Evolutionary conservation across 2,113 vertebrate genomes (phyloP), one percentile per base, ranked within the genome.

Genomic region (Ceyx margarethae): DNA sequence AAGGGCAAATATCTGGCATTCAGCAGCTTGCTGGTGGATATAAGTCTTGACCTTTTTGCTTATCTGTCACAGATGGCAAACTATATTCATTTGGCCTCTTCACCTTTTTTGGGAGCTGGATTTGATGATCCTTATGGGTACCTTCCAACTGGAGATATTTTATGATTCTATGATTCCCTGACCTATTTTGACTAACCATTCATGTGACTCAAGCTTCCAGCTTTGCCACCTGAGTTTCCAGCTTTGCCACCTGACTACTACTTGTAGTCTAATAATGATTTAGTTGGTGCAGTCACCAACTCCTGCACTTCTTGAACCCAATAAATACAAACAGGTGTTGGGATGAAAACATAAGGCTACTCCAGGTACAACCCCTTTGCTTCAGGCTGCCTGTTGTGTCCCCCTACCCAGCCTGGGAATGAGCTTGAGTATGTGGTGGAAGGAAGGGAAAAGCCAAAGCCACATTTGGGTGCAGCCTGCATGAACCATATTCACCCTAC

Each of bases 61-160:
- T 7, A 11, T 87, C 19, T 37, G 22, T 37, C 43, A 60, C 48
- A 68, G 53, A 67, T 64, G 10, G 26, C 18, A 45, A 74, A 45
- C 7, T 48, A 15, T 11, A 50, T 4, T 9, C 0, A 25, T 64
- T 75, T 74, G 29, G 67, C 14, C 19, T 87, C 31, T 78, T 54
- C 51, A 17, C 4, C 7, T 5, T 57, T 57, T 75, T 28, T 0
- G 0, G 29, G 26, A 53, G 6, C 4, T 90, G n/a, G n/a, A 26
- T 64, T 68, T 56, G 45, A 61, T 81, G 45, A 87, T 65, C 31
- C 10, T 45, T 8, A 8, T 18, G 7, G 21, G 10, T 64, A 28
- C 33, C 3, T 64, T n/a, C 5, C 33, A 77, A 12, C 13, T 10
- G 64, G 40, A 91, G 33, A 17, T 40, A 11, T 21, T 53, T 25